phyloP scores from a whole-genome alignment of 2,888 invertebrate species.

The Tachina grossa region DNA sequence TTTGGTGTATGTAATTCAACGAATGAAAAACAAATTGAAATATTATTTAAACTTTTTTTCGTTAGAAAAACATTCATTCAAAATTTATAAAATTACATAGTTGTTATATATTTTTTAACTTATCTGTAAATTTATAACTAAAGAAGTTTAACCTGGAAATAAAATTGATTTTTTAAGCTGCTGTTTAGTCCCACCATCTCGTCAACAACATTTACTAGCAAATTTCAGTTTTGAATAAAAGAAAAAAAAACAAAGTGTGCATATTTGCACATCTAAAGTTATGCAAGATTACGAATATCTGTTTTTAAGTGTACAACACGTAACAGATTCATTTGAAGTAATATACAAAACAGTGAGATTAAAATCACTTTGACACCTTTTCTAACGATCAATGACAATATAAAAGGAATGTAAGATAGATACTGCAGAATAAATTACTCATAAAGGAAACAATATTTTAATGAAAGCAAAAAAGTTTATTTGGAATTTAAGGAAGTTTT shows the following conservation, averaged over 20 bases:
- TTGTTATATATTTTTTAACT: background rate
- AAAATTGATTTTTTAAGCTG: background rate
- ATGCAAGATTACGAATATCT: conserved; percentile 10
- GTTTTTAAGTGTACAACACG: conserved; percentile 8
- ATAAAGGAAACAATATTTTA: background rate
- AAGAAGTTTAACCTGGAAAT: background rate
- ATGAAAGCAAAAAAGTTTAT: background rate
- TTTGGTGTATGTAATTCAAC: too few relatives aligned
- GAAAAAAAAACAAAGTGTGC: too few relatives aligned
- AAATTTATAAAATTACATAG: too few relatives aligned
- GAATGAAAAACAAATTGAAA: too few relatives aligned
- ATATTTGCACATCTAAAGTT: background rate
- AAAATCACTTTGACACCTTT: conserved; percentile 38
- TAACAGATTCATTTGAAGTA: conserved; percentile 2
- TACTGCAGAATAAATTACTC: background rate
- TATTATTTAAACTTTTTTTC: too few relatives aligned
- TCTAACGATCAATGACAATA: background rate
- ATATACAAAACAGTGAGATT: conserved; percentile 41
- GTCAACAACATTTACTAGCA: too few relatives aligned
- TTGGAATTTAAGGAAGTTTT: background rate
- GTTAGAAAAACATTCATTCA: too few relatives aligned
- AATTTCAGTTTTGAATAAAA: too few relatives aligned
- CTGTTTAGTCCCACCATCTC: background rate
- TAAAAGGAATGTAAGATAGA: background rate
- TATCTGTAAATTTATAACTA: background rate